Conservation (phyloP, 2,797 vertebrate genomes). For the Anniella stebbinsi region DNA sequence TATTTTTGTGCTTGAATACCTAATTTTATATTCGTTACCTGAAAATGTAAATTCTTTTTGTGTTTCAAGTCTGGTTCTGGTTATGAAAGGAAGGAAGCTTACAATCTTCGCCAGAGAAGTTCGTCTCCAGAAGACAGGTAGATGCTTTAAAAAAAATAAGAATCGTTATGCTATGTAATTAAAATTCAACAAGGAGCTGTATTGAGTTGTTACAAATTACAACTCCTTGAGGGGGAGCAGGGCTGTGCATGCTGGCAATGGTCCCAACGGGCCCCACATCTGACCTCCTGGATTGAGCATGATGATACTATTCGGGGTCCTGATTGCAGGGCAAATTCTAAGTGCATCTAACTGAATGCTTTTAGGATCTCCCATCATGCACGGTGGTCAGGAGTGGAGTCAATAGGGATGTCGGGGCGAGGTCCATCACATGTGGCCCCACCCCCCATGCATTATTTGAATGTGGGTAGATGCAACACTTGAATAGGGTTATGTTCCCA, state of each 20-base stretch:
- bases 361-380: not conserved
- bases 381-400: not conserved
- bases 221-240: not conserved
- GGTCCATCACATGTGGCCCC: not conserved
- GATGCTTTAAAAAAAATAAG: conserved; percentile 34
- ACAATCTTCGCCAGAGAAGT: conserved; percentile 72
- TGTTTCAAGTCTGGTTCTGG: conserved; percentile 76
- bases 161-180: not conserved
- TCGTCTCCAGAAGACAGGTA: conserved; percentile 85
- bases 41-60: not conserved
- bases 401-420: not conserved
- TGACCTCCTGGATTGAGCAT: too few relatives aligned
- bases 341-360: not conserved
- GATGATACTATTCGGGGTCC: not conserved
- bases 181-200: not conserved
- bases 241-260: not conserved
- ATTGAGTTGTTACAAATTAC: not conserved
- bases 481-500: not conserved
- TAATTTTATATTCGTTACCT: not conserved
- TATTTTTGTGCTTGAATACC: not conserved
- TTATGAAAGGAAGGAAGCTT: conserved; percentile 76
- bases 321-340: not conserved
- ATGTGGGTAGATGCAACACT: not conserved
- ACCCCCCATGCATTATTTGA: not conserved
- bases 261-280: too few relatives aligned